Base-by-base conservation (phyloP, 2,888 invertebrate species). In the Tridacna crocea region DNA sequence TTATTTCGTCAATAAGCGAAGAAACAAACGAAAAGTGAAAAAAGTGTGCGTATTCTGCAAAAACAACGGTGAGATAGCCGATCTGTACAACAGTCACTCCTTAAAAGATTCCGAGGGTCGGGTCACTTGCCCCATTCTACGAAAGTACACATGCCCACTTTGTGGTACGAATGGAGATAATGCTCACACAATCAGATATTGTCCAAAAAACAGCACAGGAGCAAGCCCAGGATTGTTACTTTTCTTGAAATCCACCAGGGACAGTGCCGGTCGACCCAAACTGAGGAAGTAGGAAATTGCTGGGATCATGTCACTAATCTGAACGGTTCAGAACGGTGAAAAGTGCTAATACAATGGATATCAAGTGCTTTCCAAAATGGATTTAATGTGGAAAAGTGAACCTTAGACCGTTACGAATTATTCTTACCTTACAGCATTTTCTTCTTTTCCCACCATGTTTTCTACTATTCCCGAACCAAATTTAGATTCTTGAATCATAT, bases 181-280 rank as follows among this genome's bases (percentile, higher is more conserved):
- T 76, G 97, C 97, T 60, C 97, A 97, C 94, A 97, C 97, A 13
- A 94, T 96, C 90, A 97, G 97, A 93, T 97, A 97, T 94, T 97
- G 97, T 93, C 94, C 94, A 3, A 84, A 80, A 46, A 89, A 89
- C 74, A 83, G 86, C 55, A 84, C 58, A 55, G 13, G 74, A 65
- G 60, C 74, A 48, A 36, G 72, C 66, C 15, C 75, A 48, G 68
- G 58, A 8, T 70, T 80, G 51, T 60, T 75, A 46, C 75, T 72
- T 17, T 36, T 72, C 19, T 12, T 72, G 0, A 58, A 72, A 6
- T 58, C 72, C n/a, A 66, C 66, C 3, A 15, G 66, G n/a, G 66
- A 66, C n/a, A 46, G 46, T 17, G 36, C 36, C 8, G 66, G 66
- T 11, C 27, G 47, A 46, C 46, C 46, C 46, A 26, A 36, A 46